These are phyloP conservation scores for Pseudomyrmex pallidus DNA, from an alignment of 1,140 invertebrate genomes.

Conservation along the genomic window DNA sequence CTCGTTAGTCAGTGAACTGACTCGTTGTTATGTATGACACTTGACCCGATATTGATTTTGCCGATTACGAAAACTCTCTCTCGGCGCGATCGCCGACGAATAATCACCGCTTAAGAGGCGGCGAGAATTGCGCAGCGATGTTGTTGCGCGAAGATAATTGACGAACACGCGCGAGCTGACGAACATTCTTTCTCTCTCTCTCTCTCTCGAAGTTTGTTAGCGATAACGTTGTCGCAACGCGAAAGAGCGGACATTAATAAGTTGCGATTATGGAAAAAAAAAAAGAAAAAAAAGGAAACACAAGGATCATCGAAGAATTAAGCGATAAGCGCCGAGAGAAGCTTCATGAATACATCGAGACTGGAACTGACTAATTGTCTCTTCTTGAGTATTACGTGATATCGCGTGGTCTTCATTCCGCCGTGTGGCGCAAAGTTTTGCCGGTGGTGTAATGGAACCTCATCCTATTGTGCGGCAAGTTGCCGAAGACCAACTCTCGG, in stretches of 20 bases:
- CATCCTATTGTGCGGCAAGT: slow-evolving; percentile 42
- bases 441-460: slow-evolving; percentile 40
- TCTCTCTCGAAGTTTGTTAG: background rate
- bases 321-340: background rate
- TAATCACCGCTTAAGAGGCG: slow-evolving; percentile 27
- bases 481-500: slow-evolving; percentile 46
- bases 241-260: background rate
- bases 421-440: slow-evolving; percentile 35
- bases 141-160: slow-evolving; percentile 38
- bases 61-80: slow-evolving; percentile 35
- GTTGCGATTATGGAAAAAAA: background rate
- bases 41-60: slow-evolving; percentile 56
- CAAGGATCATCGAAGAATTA: background rate
- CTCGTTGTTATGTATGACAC: slow-evolving; percentile 57
- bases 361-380: slow-evolving; percentile 38
- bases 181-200: background rate
- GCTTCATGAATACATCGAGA: background rate
- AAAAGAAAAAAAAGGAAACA: background rate
- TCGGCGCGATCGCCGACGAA: slow-evolving; percentile 28
- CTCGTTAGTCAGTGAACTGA: slow-evolving; percentile 42
- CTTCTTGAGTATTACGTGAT: slow-evolving; percentile 48
- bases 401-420: slow-evolving; percentile 41
- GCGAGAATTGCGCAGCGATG: background rate
- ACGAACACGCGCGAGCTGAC: slow-evolving; percentile 5
- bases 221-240: slow-evolving; percentile 1